These are phyloP conservation scores for Ligdia adustata DNA, from an alignment of 2,888 invertebrate genomes.

Conservation along the genomic window DNA sequence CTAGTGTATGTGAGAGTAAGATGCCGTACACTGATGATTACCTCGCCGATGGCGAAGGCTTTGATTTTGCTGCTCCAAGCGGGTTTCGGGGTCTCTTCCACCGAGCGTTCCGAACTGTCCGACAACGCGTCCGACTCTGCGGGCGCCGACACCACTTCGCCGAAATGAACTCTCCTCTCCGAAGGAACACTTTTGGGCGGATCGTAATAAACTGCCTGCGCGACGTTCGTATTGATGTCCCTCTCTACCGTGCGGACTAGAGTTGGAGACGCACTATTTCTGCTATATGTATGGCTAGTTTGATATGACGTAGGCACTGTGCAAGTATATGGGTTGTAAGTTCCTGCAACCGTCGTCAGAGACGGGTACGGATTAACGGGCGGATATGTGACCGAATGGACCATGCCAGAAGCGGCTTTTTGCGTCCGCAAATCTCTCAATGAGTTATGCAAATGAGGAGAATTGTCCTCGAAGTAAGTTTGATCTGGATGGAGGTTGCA, in stretches of 20 bases:
- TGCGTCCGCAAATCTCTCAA: conserved; percentile 65
- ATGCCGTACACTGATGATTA: conserved; percentile 78
- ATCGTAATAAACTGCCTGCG: conserved; percentile 56
- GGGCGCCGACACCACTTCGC: conserved; percentile 72
- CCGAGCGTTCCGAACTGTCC: conserved; percentile 64
- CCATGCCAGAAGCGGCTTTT: conserved; percentile 62
- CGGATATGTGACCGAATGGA: conserved; percentile 76
- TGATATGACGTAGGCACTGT: conserved; percentile 62
- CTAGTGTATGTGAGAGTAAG: conserved; percentile 68
- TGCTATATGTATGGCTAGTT: conserved; percentile 48
- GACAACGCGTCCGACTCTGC: conserved; percentile 67
- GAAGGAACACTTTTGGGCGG: conserved; percentile 69
- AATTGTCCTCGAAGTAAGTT: conserved; percentile 52
- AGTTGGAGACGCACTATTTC: conserved; percentile 54
- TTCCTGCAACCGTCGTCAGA: conserved; percentile 77
- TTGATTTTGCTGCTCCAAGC: conserved; percentile 82
- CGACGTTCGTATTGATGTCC: conserved; percentile 70
- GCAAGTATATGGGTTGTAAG: conserved; percentile 76
- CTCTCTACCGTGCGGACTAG: conserved; percentile 59
- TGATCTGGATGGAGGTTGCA: conserved; percentile 74
- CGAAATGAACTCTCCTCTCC: conserved; percentile 80
- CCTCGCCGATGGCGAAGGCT: conserved; percentile 84
- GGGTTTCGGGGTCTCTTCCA: conserved; percentile 72
- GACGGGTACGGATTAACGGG: conserved; percentile 75
- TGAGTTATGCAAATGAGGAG: conserved; percentile 57